Evolutionary conservation across 1,140 invertebrate genomes (phyloP), one percentile per base, ranked within the genome.

Genomic region (Atopsyche davidsoni): DNA sequence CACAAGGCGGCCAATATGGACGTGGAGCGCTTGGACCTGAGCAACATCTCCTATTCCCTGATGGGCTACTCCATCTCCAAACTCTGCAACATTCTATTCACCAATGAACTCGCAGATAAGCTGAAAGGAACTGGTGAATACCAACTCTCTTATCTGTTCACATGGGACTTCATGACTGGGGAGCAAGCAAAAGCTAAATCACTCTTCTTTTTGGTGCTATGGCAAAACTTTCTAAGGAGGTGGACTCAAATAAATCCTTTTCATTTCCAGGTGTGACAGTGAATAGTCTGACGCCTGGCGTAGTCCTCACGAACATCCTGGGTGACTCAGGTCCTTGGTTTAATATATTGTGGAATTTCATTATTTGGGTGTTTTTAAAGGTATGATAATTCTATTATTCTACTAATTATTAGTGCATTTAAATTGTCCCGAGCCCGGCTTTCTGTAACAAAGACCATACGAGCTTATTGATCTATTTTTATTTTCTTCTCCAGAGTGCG

Each of bases 31-130:
- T 60, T 89, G 1, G 87, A 87, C 60, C 80, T 82, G 22, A 74
- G 77, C 24, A 75, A 77, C 53, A 69, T 72, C 0, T 77, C 77
- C 31, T 80, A 85, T n/a, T 79, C 82, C 35, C 59, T 73, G 2
- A 82, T 86, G 51, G 68, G 87, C 7, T 92, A 91, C 56, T 86
- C 86, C 46, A 81, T 82, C 17, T 85, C 87, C 0, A 96, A 95
- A 67, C 79, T 90, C 40, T 88, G 85, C 18, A 89, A 90, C 58
- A 82, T 94, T 51, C 78, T 88, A 21, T 93, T 92, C 67, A 82
- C 86, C 0, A 67, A 79, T 16, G 88, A 95, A 72, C 64, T 95
- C 40, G 82, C 83, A 0, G 74, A 79, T 53, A 75, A 79, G 46
- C 66, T 93, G 10, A 73, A 87, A 64, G 84, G 79, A 21, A 79